Conservation (phyloP, 2,888 invertebrate genomes). For the Augochlorella aurata region DNA sequence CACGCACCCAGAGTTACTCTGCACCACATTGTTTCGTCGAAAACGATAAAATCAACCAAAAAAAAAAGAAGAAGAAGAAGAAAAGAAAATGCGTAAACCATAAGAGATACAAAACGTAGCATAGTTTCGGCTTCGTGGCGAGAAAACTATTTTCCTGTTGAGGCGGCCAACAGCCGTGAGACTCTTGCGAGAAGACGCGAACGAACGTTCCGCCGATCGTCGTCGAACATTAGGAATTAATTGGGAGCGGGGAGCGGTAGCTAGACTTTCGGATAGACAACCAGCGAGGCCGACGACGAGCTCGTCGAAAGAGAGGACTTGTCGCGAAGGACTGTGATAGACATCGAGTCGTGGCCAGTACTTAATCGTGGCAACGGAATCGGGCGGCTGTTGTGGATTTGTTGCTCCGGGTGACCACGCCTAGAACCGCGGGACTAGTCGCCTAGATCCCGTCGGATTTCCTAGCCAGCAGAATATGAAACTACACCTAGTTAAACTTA, state of each 20-base stretch:
- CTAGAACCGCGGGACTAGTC: constrained; percentile 2
- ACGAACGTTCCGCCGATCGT: constrained; percentile 40
- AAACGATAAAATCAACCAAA: neutral
- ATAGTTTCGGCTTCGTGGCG: constrained; percentile 43
- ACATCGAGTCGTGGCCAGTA: constrained; percentile 73
- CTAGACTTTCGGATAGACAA: constrained; percentile 6
- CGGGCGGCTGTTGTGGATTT: constrained; percentile 33
- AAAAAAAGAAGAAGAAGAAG: constrained; percentile 1
- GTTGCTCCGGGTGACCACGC: constrained; percentile 53
- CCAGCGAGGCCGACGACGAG: neutral
- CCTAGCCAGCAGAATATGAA: constrained; percentile 46
- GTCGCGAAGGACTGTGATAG: constrained; percentile 75
- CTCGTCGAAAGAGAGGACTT: neutral
- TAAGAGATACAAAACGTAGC: constrained; percentile 31
- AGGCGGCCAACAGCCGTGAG: constrained; percentile 22
- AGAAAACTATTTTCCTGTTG: constrained; percentile 20
- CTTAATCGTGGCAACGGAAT: constrained; percentile 60
- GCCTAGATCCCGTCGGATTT: constrained; percentile 42
- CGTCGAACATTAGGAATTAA: constrained; percentile 29
- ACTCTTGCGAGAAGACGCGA: neutral
- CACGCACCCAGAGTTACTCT: constrained; percentile 70
- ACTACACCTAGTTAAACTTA: constrained; percentile 50
- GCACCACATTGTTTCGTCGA: constrained; percentile 62
- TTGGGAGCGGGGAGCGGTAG: neutral
- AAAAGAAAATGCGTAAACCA: neutral